phyloP scores from a whole-genome alignment of 2,113 vertebrate species.

The Callopanchax toddi region DNA sequence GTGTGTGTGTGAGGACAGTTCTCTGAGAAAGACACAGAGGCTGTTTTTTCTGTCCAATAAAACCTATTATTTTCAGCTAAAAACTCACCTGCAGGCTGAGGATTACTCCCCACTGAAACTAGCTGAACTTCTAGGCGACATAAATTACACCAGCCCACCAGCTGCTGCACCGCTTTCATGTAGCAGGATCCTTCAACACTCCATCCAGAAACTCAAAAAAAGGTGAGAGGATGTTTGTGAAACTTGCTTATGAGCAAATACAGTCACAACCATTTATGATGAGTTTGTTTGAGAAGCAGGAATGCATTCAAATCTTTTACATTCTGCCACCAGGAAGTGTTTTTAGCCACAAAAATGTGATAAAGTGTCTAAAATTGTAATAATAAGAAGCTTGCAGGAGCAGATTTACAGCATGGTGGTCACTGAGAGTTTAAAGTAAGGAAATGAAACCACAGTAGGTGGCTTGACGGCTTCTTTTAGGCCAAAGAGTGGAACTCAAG shows the following conservation, averaged over 20 bases:
- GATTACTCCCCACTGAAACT: slow-evolving; percentile 11
- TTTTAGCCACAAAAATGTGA: too few species aligned
- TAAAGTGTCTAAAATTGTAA: background rate
- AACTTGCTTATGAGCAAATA: background rate
- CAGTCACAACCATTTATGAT: background rate
- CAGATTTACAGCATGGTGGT: slow-evolving; percentile 39
- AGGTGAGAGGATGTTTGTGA: background rate
- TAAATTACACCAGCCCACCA: slow-evolving; percentile 34
- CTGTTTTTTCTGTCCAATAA: slow-evolving; percentile 3
- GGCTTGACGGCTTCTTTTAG: slow-evolving; percentile 15
- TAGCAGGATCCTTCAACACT: slow-evolving; percentile 22
- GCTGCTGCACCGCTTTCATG: slow-evolving; percentile 2
- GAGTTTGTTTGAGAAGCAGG: too few species aligned
- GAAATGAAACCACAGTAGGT: slow-evolving; percentile 31
- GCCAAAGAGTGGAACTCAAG: slow-evolving; percentile 9
- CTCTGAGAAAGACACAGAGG: slow-evolving; percentile 14
- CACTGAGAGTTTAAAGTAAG: slow-evolving; percentile 27
- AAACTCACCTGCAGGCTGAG: background rate
- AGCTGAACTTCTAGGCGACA: background rate
- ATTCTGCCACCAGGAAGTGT: too few species aligned
- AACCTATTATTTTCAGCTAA: background rate
- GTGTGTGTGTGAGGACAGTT: slow-evolving; percentile 27
- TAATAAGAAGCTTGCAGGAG: background rate
- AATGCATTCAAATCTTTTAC: too few species aligned
- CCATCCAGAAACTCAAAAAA: slow-evolving; percentile 6